These are phyloP conservation scores for Pogoniulus pusillus DNA, from an alignment of 2,797 vertebrate genomes.

Conservation along the genomic window DNA sequence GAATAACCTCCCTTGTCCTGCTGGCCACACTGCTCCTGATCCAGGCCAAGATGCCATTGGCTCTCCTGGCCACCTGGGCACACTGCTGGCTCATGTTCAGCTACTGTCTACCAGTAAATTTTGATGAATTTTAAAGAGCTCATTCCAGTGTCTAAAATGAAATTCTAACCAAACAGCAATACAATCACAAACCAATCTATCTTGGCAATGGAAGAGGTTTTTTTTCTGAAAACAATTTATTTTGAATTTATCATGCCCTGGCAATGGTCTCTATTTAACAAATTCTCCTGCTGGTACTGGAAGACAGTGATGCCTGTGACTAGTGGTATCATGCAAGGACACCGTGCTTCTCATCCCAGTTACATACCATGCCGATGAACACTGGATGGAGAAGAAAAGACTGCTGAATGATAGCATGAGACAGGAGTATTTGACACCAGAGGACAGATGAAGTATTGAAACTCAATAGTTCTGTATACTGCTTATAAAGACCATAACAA, in stretches of 20 bases:
- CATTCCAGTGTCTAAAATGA: slow-evolving; percentile 8
- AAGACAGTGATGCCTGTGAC: background rate
- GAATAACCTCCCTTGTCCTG: no score
- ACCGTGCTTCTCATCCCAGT: background rate
- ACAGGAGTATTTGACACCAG: background rate
- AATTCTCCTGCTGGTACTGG: background rate
- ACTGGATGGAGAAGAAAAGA: background rate
- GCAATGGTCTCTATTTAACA: background rate
- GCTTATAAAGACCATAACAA: background rate
- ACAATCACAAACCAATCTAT: background rate
- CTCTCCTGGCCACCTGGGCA: no score
- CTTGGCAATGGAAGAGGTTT: background rate
- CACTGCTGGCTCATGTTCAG: no score
- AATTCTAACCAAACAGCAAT: background rate
- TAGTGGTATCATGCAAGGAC: background rate
- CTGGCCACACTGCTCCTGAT: no score
- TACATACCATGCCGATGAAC: background rate
- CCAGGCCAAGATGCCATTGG: no score
- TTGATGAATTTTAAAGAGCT: background rate
- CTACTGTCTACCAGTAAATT: no score
- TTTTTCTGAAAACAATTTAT: background rate
- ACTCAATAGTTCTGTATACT: background rate
- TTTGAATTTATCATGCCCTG: background rate
- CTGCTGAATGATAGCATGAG: background rate
- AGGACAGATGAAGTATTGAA: background rate